These are phyloP conservation scores for Ethmia dodecea DNA, from an alignment of 2,888 invertebrate species.

Conservation along the genomic window DNA sequence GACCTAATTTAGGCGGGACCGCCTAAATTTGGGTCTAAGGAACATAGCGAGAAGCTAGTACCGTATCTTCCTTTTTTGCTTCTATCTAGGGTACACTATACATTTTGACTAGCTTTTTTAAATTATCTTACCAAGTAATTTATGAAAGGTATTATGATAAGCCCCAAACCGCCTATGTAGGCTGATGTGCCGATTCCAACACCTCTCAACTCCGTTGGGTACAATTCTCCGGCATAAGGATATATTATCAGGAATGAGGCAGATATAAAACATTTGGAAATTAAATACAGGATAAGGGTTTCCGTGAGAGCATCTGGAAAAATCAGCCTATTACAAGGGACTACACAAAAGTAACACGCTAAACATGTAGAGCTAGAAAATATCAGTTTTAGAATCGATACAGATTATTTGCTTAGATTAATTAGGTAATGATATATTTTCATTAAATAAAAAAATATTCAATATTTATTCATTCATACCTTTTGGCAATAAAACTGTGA, in stretches of 20 bases:
- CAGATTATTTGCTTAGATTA: too few relatives aligned
- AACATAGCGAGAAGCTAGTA: too few relatives aligned
- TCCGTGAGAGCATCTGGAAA: conserved; percentile 83
- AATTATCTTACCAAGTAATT: conserved; percentile 92
- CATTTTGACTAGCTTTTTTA: too few relatives aligned
- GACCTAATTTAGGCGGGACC: too few relatives aligned
- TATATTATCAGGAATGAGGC: conserved; percentile 95
- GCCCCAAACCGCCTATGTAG: conserved; percentile 92
- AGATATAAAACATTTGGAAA: conserved; percentile 93
- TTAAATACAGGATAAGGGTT: conserved; percentile 85
- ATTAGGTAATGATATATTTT: too few relatives aligned
- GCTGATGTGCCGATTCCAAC: conserved; percentile 94
- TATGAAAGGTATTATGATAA: conserved; percentile 93
- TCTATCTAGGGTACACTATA: too few relatives aligned
- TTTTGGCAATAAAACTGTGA: conserved; percentile 88
- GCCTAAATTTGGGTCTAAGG: too few relatives aligned
- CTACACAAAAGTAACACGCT: too few relatives aligned
- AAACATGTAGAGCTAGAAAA: too few relatives aligned
- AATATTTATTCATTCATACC: conserved; percentile 65
- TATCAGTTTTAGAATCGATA: too few relatives aligned
- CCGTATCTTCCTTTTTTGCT: too few relatives aligned
- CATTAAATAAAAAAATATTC: too few relatives aligned
- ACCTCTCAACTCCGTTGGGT: conserved; percentile 93
- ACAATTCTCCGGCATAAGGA: conserved; percentile 94
- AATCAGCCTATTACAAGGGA: conserved; percentile 15